These are phyloP conservation scores for Drosophila serrata DNA, from an alignment of 1,140 invertebrate genomes.

Conservation along the genomic window DNA sequence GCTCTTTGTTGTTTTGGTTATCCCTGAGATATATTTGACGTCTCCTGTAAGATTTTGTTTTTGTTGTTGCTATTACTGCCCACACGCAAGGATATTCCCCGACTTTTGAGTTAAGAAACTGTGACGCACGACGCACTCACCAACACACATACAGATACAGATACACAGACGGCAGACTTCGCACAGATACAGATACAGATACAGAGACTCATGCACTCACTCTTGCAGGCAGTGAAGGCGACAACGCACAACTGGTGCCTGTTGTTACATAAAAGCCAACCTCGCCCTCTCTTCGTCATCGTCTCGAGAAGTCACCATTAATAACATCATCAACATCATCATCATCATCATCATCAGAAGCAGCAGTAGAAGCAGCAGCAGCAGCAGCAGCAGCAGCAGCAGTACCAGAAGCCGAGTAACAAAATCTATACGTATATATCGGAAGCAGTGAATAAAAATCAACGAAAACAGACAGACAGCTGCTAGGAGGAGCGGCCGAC, in stretches of 20 bases:
- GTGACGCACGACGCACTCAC: slow-evolving; percentile 46
- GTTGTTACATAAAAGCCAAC: slow-evolving; percentile 73
- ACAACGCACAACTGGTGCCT: slow-evolving; percentile 68
- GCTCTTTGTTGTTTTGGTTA: background rate
- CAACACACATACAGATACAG: background rate
- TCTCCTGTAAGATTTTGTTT: background rate
- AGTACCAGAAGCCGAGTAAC: slow-evolving; percentile 3
- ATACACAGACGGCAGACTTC: slow-evolving; percentile 11
- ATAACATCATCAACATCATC: slow-evolving; percentile 39
- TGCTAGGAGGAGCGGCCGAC: slow-evolving; percentile 12
- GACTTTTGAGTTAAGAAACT: slow-evolving; percentile 13
- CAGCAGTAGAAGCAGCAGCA: slow-evolving; percentile 2
- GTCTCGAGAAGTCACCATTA: slow-evolving; percentile 39
- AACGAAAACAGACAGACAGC: slow-evolving; percentile 7
- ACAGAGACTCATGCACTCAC: slow-evolving; percentile 26
- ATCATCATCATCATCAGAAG: slow-evolving; percentile 27
- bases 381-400: background rate
- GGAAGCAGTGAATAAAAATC: slow-evolving; percentile 1
- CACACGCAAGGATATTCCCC: slow-evolving; percentile 46
- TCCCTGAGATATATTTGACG: background rate
- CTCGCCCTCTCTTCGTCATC: slow-evolving; percentile 53
- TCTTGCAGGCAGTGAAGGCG: slow-evolving; percentile 71
- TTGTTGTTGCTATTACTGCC: slow-evolving; percentile 43
- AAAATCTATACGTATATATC: background rate
- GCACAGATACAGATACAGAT: slow-evolving; percentile 5